Base-by-base conservation (phyloP, 2,888 invertebrate genomes). In the Allygus modestus region DNA sequence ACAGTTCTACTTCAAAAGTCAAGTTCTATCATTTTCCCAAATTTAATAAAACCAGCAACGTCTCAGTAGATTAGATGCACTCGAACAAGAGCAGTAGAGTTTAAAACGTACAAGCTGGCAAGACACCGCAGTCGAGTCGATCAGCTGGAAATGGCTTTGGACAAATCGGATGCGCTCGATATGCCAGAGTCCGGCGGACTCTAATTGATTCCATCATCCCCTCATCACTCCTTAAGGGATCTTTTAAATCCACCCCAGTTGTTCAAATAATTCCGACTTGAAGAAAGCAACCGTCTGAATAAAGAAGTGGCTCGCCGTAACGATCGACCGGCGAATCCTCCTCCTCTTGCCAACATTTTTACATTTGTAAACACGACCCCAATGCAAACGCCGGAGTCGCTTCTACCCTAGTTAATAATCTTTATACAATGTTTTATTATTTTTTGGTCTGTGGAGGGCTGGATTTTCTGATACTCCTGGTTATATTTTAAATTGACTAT, bases 191-290 rank as follows among this genome's bases (percentile, higher is more conserved):
- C 43, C 75, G 46, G 43, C 41, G 15, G 12, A 43, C 54, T 75
- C 85, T 85, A 85, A 85, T 85, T 85, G 85, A 85, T 85, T 85
- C 85, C 79, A 83, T 85, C 79, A 77, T 65, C 46, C 83, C 83
- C 82, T 71, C 65, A 17, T 26, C 61, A 33, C 81, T 54, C 81
- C 71, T 83, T 83, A 83, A 83, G 83, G 83, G 75, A 37, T 75
- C 75, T 54, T 83, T 83, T 75, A 83, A 83, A 83, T 83, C 83
- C 83, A 58, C 83, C 83, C 83, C 75, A 75, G 73, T 83, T 75
- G 83, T 83, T 73, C 73, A 83, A 83, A 83, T 83, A 83, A 83
- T 83, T 83, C 83, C 79, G 51, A 15, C 79, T 79, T 79, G 37
- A 58, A 58, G 79, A 79, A 79, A 58, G 79, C 79, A 79, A 51